Base-by-base conservation (phyloP, 2,888 invertebrate genomes). In the Ommatoiulus sabulosus region DNA sequence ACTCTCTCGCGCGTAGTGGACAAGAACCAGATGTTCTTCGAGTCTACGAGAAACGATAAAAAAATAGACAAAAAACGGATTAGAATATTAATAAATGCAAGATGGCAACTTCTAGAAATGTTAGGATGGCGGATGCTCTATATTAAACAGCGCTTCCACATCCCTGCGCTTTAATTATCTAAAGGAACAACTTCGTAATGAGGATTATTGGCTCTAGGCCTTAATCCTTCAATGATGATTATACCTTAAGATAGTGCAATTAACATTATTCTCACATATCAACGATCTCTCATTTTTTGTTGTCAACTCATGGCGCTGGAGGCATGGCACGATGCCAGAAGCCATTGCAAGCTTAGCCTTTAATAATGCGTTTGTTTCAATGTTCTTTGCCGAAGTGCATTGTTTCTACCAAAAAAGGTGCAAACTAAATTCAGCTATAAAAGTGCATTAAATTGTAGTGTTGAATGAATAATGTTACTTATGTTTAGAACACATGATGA, bases 1-100 rank as follows among this genome's bases (percentile, higher is more conserved):
- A 44, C 44, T 88, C 43, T 90, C 90, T 48, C 95, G 95, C 35
- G 95, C 95, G 92, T 96, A 97, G 94, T 97, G 97, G 88, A 95
- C 94, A 89, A 94, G 94, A 89, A 97, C 95, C 92, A 97, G 93
- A 92, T 97, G 97, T 90, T 95, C 96, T 93, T 97, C 97, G 92
- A 97, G 94, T 92, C 97, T 97, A 4, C 4, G 8, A 24, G 4
- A 24, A 24, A 24, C 8, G 24, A 24, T 3, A 72, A 8, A 57
- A 72, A 72, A 1, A 24, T 0, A 4, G 24, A 8, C 5, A 46
- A 46, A 46, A 46, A 46, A 46, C 46, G 5, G 46, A 57, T 12
- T 57, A 57, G 52, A 57, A 57, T 57, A 57, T 46, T 46, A 57
- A 57, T 57, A 15, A 57, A 57, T 7, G 52, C 3, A 15, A 57